Percentiles rank a stretch among this genome's conserved stretches.
These are phyloP conservation scores for Pithecia hirsuta DNA, from an alignment of 2,797 vertebrate genomes.

Conservation along the genomic window DNA sequence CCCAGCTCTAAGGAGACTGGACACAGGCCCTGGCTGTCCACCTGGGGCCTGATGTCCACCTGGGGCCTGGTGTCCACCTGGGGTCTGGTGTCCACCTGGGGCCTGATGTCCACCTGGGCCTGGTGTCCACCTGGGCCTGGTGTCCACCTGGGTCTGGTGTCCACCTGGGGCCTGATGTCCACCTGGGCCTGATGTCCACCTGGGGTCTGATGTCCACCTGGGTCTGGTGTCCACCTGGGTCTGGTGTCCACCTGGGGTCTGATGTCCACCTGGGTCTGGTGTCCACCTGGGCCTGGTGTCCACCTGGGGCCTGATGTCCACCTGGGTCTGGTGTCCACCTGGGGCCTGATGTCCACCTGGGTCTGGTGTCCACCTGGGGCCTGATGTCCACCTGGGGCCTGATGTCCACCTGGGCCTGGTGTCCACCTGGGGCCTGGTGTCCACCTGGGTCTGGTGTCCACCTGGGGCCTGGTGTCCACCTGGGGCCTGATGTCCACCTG, in stretches of 20 bases:
- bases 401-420: too few relatives aligned
- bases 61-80: neutral
- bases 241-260: neutral
- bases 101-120: neutral
- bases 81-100: neutral
- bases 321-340: neutral
- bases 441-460: too few relatives aligned
- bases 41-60: neutral
- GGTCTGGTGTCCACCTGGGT: neutral
- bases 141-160: too few relatives aligned
- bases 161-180: neutral
- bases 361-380: neutral
- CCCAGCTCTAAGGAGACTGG: neutral
- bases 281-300: neutral
- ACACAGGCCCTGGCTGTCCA: accelerated
- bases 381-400: neutral
- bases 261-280: too few relatives aligned
- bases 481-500: neutral
- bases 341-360: neutral
- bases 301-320: neutral
- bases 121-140: too few relatives aligned
- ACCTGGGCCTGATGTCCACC: too few relatives aligned
- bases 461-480: neutral
- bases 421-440: neutral
- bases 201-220: neutral